Evolutionary conservation across 2,797 vertebrate genomes (phyloP).

Genomic region (Pseudomugil tenellus): DNA sequence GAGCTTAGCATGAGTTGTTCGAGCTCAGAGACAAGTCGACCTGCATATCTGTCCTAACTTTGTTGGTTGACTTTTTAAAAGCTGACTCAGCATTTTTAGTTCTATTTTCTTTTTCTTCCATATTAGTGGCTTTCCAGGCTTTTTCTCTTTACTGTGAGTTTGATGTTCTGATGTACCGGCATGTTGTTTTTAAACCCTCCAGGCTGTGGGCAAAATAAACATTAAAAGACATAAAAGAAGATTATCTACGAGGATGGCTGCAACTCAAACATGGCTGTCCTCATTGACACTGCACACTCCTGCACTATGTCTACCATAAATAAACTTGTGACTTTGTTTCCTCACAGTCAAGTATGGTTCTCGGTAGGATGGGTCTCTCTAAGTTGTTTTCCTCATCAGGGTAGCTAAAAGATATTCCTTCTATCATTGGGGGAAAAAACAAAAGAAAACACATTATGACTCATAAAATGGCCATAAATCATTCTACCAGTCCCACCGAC

Average conservation of each 20-base stretch:
- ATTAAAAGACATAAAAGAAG: not conserved
- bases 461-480: no score
- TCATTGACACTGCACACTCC: not conserved
- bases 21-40: no score
- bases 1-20: no score
- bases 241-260: not conserved
- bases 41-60: no score
- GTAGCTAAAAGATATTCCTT: not conserved
- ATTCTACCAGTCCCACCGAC: no score
- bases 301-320: not conserved
- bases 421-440: not conserved
- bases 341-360: not conserved
- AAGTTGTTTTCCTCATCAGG: not conserved
- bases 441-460: no score
- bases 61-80: no score
- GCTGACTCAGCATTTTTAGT: not conserved
- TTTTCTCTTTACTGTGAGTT: not conserved
- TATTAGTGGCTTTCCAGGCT: not conserved
- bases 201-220: constrained; percentile 16
- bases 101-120: not conserved
- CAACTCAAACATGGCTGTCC: not conserved
- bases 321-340: not conserved
- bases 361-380: not conserved
- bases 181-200: not conserved
- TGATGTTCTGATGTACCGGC: constrained; percentile 11